A percentile compares a stretch with the other conserved stretches of the same genome.
phyloP scores from a whole-genome alignment of 2,113 vertebrate genomes.

The Corythaixoides concolor region DNA sequence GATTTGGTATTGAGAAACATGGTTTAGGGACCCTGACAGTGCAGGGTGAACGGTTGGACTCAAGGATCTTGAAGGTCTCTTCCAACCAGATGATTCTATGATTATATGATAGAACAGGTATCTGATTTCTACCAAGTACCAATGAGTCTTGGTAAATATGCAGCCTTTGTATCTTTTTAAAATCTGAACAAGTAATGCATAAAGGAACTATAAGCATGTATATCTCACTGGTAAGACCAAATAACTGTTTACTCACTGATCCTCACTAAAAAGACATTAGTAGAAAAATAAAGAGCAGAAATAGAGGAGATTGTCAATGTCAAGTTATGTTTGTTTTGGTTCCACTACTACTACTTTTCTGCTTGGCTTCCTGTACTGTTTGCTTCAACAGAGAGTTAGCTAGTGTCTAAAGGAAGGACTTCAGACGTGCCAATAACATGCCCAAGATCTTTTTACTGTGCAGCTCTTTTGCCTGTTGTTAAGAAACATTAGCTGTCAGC shows the following conservation, averaged over 20 bases:
- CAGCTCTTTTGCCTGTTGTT: neutral
- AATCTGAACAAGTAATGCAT: neutral
- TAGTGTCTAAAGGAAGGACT: neutral
- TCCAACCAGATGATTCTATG: no score
- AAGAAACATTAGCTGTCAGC: neutral
- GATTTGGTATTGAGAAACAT: no score
- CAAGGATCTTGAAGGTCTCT: no score
- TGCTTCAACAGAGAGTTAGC: neutral
- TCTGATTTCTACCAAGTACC: neutral
- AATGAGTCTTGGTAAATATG: rapidly evolving
- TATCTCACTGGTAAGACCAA: neutral
- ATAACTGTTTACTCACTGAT: neutral
- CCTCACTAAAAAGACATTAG: neutral
- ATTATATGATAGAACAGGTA: no score
- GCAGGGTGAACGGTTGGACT: no score
- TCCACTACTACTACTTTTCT: neutral
- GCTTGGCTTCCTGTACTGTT: neutral
- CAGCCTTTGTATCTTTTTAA: neutral
- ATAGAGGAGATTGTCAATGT: neutral
- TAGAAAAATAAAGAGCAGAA: neutral
- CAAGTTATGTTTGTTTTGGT: neutral
- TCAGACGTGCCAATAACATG: neutral
- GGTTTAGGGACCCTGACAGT: no score
- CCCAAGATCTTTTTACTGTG: neutral
- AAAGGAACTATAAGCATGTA: neutral